Evolutionary conservation across 2,888 invertebrate genomes (phyloP).

Genomic region (Tetragnatha montana): DNA sequence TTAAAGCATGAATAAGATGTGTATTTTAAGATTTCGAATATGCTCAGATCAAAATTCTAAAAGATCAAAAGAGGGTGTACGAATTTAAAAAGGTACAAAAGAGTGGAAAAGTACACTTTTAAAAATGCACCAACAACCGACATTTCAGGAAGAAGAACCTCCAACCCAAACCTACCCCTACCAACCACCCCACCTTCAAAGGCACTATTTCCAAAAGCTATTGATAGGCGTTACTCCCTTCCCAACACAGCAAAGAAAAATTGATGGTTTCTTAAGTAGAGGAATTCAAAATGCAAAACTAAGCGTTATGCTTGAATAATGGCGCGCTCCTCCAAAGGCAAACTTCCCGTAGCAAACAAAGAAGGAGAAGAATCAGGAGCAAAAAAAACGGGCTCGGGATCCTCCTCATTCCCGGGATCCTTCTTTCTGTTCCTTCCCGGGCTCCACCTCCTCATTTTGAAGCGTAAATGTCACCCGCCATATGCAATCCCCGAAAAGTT

Average conservation of each 20-base stretch:
- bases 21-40: too few relatives aligned
- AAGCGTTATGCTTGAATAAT: conserved; percentile 7
- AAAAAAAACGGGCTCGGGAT: background rate
- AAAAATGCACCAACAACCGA: too few relatives aligned
- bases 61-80: too few relatives aligned
- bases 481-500: conserved; percentile 20
- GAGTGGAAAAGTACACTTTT: too few relatives aligned
- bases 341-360: background rate
- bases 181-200: too few relatives aligned
- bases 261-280: conserved; percentile 9
- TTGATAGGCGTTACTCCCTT: background rate
- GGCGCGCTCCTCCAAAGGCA: background rate
- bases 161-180: too few relatives aligned
- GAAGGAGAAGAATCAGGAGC: background rate
- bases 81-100: too few relatives aligned
- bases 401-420: background rate
- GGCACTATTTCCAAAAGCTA: background rate
- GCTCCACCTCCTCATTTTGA: background rate
- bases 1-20: too few relatives aligned
- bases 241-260: background rate
- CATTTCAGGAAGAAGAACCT: too few relatives aligned
- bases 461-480: conserved; percentile 17
- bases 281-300: conserved; percentile 3
- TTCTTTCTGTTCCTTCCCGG: background rate
- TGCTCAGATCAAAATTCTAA: too few relatives aligned